phyloP scores from a whole-genome alignment of 1,140 invertebrate genomes.

The Cydia splendana region DNA sequence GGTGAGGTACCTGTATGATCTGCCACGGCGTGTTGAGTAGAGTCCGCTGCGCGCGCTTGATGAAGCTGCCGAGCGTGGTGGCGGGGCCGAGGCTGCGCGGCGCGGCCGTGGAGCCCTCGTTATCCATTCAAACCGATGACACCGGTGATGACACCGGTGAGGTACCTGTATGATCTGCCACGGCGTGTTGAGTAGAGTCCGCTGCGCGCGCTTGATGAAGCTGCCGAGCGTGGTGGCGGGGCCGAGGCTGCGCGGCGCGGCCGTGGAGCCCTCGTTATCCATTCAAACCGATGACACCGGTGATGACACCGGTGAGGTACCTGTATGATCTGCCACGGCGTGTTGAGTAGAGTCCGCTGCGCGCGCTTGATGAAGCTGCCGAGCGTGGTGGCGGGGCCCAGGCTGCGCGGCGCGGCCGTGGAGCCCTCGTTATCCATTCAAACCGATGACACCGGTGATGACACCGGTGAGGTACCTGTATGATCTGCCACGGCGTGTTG shows the following conservation, averaged over 20 bases:
- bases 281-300: slow-evolving; percentile 55
- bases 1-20: slow-evolving; percentile 87
- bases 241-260: slow-evolving; percentile 55
- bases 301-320: slow-evolving; percentile 69
- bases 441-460: no score
- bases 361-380: slow-evolving; percentile 91
- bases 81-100: slow-evolving; percentile 66
- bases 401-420: slow-evolving; percentile 51
- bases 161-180: slow-evolving; percentile 94
- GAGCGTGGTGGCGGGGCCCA: slow-evolving; percentile 81
- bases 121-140: no score
- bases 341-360: slow-evolving; percentile 89
- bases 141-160: no score
- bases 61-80: slow-evolving; percentile 89
- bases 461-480: slow-evolving; percentile 80
- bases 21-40: slow-evolving; percentile 95
- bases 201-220: slow-evolving; percentile 90
- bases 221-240: slow-evolving; percentile 85
- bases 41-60: slow-evolving; percentile 89
- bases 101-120: slow-evolving; percentile 47
- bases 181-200: slow-evolving; percentile 88
- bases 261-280: slow-evolving; percentile 47
- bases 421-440: slow-evolving; percentile 46
- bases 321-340: slow-evolving; percentile 96
- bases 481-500: slow-evolving; percentile 95